phyloP scores from a whole-genome alignment of 2,113 vertebrate genomes.

The Petroica traversi region DNA sequence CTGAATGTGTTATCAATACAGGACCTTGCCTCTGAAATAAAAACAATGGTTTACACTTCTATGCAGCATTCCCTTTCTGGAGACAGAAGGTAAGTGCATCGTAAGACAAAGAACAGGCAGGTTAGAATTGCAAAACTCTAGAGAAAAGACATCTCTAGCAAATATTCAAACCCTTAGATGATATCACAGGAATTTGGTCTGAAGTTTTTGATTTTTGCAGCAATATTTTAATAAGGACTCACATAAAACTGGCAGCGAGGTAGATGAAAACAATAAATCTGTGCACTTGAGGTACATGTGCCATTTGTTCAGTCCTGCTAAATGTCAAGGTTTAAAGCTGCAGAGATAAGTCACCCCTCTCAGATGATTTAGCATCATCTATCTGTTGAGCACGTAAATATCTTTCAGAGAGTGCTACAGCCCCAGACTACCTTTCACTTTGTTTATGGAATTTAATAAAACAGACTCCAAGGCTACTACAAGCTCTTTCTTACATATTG shows the following conservation, averaged over 20 bases:
- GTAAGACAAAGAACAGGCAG: not conserved
- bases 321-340: constrained; percentile 1
- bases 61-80: not conserved
- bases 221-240: constrained; percentile 10
- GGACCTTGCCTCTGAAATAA: not conserved
- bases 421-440: not conserved
- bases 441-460: constrained; percentile 15
- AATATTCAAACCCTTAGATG: not conserved
- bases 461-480: not conserved
- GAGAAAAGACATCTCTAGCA: not conserved
- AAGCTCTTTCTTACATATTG: not conserved
- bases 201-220: not conserved
- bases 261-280: not conserved
- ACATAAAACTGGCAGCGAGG: not conserved
- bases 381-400: not conserved
- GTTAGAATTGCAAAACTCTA: not conserved
- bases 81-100: not conserved
- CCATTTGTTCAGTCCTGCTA: not conserved
- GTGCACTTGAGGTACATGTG: not conserved
- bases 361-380: not conserved
- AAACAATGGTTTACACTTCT: not conserved
- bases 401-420: fast-evolving
- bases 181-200: not conserved
- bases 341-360: not conserved
- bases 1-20: not conserved